phyloP scores from a whole-genome alignment of 2,888 invertebrate species.

The Eubasilissa splendida region DNA sequence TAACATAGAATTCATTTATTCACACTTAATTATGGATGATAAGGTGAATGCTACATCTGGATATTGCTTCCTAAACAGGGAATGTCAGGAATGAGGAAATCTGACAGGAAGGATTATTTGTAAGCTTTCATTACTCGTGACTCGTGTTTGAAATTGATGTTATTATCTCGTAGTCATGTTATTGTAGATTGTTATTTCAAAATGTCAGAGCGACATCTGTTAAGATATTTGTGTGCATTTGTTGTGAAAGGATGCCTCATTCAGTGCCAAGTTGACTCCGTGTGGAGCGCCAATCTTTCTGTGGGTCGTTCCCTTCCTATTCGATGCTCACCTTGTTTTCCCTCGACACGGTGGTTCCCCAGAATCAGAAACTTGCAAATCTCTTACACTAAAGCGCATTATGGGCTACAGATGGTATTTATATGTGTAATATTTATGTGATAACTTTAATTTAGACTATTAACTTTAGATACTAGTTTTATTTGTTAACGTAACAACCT shows the following conservation, averaged over 20 bases:
- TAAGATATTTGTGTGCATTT: conserved; percentile 29
- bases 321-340: not conserved
- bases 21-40: too few species aligned
- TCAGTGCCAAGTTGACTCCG: not conserved
- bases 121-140: conserved; percentile 19
- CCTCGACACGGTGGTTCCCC: too few species aligned
- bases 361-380: too few species aligned
- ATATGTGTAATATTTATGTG: conserved; percentile 56
- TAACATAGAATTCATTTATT: too few species aligned
- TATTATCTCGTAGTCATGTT: conserved; percentile 38
- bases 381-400: not conserved
- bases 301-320: conserved; percentile 2
- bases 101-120: conserved; percentile 6
- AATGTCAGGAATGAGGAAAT: not conserved
- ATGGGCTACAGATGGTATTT: conserved; percentile 48
- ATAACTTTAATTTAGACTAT: conserved; percentile 56
- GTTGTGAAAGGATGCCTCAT: conserved; percentile 7
- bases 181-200: conserved; percentile 38
- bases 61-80: too few species aligned
- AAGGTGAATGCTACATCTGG: too few species aligned
- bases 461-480: conserved; percentile 52
- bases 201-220: conserved; percentile 17
- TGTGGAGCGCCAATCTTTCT: conserved; percentile 1
- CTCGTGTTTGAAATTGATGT: conserved; percentile 25
- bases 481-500: conserved; percentile 46